Conservation (phyloP, 2,113 vertebrate genomes). For the Eudyptes chrysolophus region DNA sequence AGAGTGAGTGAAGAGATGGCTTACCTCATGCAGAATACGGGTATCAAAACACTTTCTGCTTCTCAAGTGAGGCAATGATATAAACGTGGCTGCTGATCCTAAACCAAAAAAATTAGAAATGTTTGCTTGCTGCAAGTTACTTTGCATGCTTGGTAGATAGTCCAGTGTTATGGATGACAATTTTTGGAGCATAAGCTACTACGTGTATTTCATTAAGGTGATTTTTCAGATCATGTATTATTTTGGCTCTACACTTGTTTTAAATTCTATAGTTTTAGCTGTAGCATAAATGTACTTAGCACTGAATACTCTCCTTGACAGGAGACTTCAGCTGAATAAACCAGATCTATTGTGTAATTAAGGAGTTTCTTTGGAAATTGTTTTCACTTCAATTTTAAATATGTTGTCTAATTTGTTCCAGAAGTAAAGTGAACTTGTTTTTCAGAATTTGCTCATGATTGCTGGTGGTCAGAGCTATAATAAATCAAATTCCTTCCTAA, state of each 20-base stretch:
- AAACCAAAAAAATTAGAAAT: not conserved
- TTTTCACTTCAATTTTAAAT: conserved; percentile 23
- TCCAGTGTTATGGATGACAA: not conserved
- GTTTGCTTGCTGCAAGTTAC: not conserved
- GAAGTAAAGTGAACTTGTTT: conserved; percentile 14
- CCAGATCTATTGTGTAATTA: not conserved
- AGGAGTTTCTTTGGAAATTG: not conserved
- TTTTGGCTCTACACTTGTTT: not conserved
- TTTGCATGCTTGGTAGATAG: not conserved
- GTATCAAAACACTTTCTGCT: not conserved
- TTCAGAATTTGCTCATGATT: not conserved
- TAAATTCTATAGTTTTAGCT: not conserved
- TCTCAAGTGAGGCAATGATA: not conserved
- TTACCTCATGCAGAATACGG: not conserved
- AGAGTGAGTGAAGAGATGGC: not conserved
- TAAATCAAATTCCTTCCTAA: not conserved
- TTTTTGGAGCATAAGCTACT: not conserved
- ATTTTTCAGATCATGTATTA: not conserved
- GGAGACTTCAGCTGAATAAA: not conserved
- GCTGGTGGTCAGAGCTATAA: not conserved
- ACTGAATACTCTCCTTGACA: not conserved
- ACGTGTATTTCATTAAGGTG: not conserved
- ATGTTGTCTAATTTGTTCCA: conserved; percentile 12
- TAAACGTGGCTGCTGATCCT: not conserved
- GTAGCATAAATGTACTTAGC: not conserved